These are phyloP conservation scores for Spodoptera frugiperda DNA, from an alignment of 1,140 invertebrate species.

Conservation along the genomic window DNA sequence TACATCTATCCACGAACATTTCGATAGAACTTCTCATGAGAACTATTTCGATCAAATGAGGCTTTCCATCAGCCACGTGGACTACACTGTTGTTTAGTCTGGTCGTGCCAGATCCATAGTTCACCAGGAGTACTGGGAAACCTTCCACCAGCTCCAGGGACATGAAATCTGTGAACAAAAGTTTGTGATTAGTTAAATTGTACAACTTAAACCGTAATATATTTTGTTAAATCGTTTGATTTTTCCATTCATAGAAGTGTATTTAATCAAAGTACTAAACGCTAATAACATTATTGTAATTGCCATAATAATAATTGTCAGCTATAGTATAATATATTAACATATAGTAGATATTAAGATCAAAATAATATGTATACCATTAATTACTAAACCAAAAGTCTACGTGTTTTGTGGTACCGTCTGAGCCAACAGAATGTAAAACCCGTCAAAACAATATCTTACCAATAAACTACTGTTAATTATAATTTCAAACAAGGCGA, in stretches of 20 bases:
- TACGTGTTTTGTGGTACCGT: too few relatives aligned
- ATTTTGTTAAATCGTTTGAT: too few relatives aligned
- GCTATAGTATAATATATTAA: too few relatives aligned
- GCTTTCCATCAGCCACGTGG: conserved; percentile 91
- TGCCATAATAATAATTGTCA: too few relatives aligned
- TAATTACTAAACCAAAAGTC: too few relatives aligned
- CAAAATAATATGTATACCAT: too few relatives aligned
- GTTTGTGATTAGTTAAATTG: background rate
- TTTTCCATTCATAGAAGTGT: too few relatives aligned
- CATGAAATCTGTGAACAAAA: conserved; percentile 92
- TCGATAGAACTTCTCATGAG: conserved; percentile 90
- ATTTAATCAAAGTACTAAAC: too few relatives aligned
- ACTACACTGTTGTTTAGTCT: conserved; percentile 91
- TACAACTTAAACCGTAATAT: too few relatives aligned
- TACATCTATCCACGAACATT: conserved; percentile 92
- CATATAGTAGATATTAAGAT: too few relatives aligned
- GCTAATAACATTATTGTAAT: too few relatives aligned
- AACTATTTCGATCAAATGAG: conserved; percentile 93
- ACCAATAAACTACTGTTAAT: background rate
- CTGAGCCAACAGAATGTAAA: background rate
- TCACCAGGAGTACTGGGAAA: conserved; percentile 93
- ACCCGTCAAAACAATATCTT: conserved; percentile 16
- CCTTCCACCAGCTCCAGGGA: conserved; percentile 95
- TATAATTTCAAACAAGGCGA: conserved; percentile 22
- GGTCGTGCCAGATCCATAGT: conserved; percentile 95